Percentiles rank a stretch among this genome's conserved stretches.
phyloP scores from a whole-genome alignment of 2,113 vertebrate species.

The Toxostoma redivivum region DNA sequence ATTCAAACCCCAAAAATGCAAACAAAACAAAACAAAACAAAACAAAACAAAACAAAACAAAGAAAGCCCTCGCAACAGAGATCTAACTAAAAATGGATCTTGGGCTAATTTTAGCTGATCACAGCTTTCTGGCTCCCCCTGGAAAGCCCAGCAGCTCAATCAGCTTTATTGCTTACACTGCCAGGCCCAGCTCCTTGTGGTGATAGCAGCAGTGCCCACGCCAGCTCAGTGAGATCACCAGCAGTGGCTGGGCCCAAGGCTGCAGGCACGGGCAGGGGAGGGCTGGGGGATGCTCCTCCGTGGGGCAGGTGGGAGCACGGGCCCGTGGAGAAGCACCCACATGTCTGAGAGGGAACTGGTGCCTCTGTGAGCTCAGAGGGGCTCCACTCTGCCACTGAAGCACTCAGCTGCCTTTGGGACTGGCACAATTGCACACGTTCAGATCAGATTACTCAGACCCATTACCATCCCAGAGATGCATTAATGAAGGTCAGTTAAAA shows the following conservation, averaged over 20 bases:
- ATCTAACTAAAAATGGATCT: background rate
- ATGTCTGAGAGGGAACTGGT: background rate
- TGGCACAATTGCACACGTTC: fast-evolving
- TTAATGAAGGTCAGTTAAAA: background rate
- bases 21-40: background rate
- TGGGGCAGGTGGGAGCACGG: background rate
- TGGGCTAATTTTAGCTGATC: conserved; percentile 3
- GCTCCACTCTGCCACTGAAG: fast-evolving
- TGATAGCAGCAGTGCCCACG: background rate
- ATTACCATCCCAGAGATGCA: background rate
- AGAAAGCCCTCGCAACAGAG: background rate
- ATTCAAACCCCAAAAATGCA: conserved; percentile 14
- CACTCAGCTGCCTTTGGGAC: background rate
- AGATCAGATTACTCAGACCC: background rate
- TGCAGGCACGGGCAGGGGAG: fast-evolving
- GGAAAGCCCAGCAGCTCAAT: conserved; percentile 5
- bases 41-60: background rate
- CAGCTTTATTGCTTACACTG: background rate
- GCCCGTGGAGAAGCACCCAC: fast-evolving
- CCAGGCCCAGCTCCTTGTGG: background rate
- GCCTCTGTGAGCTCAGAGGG: background rate
- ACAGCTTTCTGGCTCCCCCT: background rate
- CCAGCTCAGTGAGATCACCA: background rate
- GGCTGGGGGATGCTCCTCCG: background rate
- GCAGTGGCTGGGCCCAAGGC: background rate